Evolutionary conservation across 2,797 vertebrate genomes (phyloP), one percentile per base, ranked within the genome.

Genomic region (Apogon talboti): DNA sequence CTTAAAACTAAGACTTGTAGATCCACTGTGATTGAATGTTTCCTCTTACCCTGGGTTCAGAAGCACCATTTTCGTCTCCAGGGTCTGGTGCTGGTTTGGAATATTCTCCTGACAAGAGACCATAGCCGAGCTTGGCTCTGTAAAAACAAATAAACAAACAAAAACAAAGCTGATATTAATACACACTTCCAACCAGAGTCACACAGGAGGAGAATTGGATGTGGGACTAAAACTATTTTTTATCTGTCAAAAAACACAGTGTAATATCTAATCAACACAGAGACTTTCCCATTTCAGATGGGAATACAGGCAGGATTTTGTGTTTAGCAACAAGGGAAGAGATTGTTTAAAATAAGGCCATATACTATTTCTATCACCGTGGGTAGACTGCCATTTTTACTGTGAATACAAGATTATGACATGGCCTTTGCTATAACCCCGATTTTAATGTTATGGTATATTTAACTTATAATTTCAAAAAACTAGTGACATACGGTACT

Each of bases 111-210:
- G 97, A 99, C 79, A 98, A 89, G 70, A 99, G 90, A 28, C 97
- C 97, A 2, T 97, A 93, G 44, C 98, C 97, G 28, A 99, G 90
- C 86, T 99, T 99, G 83, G 97, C 97, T 93, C 97, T 99, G 90
- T 33, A 49, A 69, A 43, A 53, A 61, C 21, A 24, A 55, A 55
- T 1, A 0, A 6, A 30, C 28, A 30, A 30, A 30, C 5, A 85
- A 49, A 76, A 82, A 72, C 59, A 67, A 60, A 82, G 54, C 47
- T 71, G 57, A 83, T 63, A 67, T 82, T 44, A 71, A 14, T 61
- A 33, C 52, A 76, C 52, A 76, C 48, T 75, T 63, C 33, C 72
- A 67, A 68, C 8, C 38, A 73, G 7, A 44, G 46, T 38, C 54
- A 76, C 43, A 63, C 24, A 75, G 12, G 49, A 65, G 42, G 12